Base-by-base conservation (phyloP, 2,888 invertebrate species). In the Tuta absoluta region DNA sequence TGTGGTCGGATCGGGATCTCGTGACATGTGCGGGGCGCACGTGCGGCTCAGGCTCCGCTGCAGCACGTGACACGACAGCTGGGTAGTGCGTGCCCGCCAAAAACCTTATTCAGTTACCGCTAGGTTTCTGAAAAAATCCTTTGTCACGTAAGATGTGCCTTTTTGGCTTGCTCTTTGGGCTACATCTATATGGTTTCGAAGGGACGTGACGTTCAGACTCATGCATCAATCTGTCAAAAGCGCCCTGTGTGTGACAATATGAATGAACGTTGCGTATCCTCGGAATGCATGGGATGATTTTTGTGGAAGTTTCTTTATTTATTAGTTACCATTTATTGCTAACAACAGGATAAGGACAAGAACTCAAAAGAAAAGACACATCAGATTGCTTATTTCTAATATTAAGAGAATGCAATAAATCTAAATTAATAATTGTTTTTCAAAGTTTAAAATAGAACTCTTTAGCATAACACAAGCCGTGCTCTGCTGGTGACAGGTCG, bases 21-120 rank as follows among this genome's bases (percentile, higher is more conserved):
- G 33, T 10, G 28, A 56, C 56, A 56, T 56, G 56, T 56, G 53
- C 23, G 3, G 33, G 8, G 24, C 56, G 61, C 61, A 61, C 61
- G 33, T 61, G 48, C 61, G 41, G 3, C 12, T 23, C 19, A 14
- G n/a, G 0, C 12, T 10, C 21, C 7, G 24, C 38, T 38, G 41
- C 62, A 49, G 66, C 71, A 68, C 70, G 71, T 69, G 69, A 45
- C 65, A 63, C 64, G 68, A 51, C 71, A 71, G 67, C 70, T 70
- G 71, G 64, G 61, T 28, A 28, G 7, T 57, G 49, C n/a, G 17
- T 63, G 63, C 38, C 45, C 57, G 62, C 53, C 63, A 62, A 56
- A 56, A 53, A 19, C 37, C 19, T 11, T 19, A 51, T 19, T 10
- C 21, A 21, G 10, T 19, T 51, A 51, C 51, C 51, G 51, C 51